Conservation (phyloP, 2,113 vertebrate species). For the Lycocorax pyrrhopterus region DNA sequence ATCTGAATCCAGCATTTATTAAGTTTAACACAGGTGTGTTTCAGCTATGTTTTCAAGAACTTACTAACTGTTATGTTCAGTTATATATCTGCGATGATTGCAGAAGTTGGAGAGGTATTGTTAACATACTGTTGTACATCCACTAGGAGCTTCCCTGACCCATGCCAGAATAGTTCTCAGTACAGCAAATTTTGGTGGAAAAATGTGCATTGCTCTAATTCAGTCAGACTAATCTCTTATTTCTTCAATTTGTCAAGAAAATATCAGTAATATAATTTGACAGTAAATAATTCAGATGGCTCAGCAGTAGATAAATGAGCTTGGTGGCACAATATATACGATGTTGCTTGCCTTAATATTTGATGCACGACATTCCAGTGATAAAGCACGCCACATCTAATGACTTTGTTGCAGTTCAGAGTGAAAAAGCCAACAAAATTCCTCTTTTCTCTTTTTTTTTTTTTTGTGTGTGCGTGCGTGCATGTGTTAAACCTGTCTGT, state of each 20-base stretch:
- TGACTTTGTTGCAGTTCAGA: not conserved
- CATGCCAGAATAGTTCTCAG: not conserved
- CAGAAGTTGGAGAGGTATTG: not conserved
- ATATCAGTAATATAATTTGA: not conserved
- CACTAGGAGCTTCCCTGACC: not conserved
- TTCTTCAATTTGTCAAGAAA: not conserved
- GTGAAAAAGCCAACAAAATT: not conserved
- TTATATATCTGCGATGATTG: not conserved
- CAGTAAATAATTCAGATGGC: not conserved
- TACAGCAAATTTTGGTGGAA: not conserved
- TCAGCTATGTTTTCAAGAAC: not conserved
- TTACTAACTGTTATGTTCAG: not conserved
- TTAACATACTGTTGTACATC: not conserved
- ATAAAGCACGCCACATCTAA: not conserved
- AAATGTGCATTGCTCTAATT: not conserved
- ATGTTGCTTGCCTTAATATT: not conserved
- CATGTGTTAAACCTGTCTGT: not conserved
- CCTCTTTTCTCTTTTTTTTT: too few species aligned
- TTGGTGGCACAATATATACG: not conserved
- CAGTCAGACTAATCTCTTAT: not conserved
- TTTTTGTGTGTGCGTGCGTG: accelerated
- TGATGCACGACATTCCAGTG: not conserved
- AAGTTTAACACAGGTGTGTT: not conserved
- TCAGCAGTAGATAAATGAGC: not conserved
- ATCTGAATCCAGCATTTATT: not conserved